Conservation (phyloP, 2,888 invertebrate genomes). For the Idaea aversata region DNA sequence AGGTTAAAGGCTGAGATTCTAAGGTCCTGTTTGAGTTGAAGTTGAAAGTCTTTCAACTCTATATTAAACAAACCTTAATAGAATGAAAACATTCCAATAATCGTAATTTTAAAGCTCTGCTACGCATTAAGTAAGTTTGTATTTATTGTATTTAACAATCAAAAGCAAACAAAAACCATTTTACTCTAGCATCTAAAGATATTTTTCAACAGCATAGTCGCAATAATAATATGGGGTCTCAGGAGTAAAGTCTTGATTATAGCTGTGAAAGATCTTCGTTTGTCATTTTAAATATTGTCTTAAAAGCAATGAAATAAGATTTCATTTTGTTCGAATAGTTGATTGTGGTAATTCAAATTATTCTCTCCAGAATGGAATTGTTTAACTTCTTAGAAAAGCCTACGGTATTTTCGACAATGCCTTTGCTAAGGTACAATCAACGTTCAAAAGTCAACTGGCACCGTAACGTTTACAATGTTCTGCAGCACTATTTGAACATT, state of each 20-base stretch:
- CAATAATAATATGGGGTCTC: background rate
- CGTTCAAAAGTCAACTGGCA: too few species aligned
- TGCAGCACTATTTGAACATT: too few species aligned
- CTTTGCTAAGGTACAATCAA: background rate
- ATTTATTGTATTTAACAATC: too few species aligned
- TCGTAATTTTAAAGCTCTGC: too few species aligned
- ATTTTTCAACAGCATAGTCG: background rate
- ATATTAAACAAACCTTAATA: too few species aligned
- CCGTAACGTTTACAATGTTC: too few species aligned
- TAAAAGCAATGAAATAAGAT: background rate
- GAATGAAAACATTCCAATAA: too few species aligned
- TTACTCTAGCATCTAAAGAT: background rate
- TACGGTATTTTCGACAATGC: background rate
- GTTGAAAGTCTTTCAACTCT: too few species aligned
- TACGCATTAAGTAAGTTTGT: too few species aligned
- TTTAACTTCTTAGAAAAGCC: background rate
- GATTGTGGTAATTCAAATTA: background rate
- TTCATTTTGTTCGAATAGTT: background rate
- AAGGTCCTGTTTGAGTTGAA: too few species aligned
- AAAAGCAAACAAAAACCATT: background rate
- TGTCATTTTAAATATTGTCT: background rate
- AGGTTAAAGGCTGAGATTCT: too few species aligned
- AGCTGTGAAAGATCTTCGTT: background rate
- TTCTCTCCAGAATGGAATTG: background rate
- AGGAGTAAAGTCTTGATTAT: background rate